phyloP scores from a whole-genome alignment of 2,113 vertebrate genomes.

The Greenwoodochromis staneri region DNA sequence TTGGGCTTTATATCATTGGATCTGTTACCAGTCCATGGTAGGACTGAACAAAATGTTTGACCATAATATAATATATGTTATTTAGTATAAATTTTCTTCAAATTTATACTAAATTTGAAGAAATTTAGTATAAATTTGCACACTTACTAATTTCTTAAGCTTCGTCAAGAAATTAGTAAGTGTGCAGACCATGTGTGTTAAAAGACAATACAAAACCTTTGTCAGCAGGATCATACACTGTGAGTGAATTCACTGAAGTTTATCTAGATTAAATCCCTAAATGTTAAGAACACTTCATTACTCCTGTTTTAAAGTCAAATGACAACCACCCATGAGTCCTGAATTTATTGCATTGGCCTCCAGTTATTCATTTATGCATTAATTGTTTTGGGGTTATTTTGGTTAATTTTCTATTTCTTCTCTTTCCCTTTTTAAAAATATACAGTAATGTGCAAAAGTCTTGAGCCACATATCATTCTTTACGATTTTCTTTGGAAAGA shows the following conservation, averaged over 20 bases:
- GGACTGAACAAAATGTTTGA: not conserved
- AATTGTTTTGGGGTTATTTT: accelerated
- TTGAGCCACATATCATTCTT: not conserved
- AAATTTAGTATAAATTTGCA: no score
- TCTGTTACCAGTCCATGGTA: not conserved
- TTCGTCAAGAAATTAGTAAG: not conserved
- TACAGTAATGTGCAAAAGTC: not conserved
- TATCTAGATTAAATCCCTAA: not conserved
- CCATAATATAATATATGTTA: not conserved
- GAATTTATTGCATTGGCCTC: not conserved
- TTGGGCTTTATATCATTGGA: not conserved
- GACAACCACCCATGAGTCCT: not conserved
- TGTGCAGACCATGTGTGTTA: not conserved
- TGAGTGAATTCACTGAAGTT: not conserved
- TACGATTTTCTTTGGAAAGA: not conserved
- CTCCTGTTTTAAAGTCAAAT: not conserved
- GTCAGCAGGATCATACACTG: not conserved
- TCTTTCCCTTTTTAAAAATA: not conserved
- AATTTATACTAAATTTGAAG: not conserved
- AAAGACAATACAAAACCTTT: not conserved
- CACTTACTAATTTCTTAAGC: not conserved
- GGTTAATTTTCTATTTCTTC: not conserved
- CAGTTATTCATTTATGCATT: not conserved
- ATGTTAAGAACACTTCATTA: not conserved
- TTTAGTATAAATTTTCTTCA: not conserved